Conservation (phyloP, 2,888 invertebrate genomes). For the Apamea sordens region DNA sequence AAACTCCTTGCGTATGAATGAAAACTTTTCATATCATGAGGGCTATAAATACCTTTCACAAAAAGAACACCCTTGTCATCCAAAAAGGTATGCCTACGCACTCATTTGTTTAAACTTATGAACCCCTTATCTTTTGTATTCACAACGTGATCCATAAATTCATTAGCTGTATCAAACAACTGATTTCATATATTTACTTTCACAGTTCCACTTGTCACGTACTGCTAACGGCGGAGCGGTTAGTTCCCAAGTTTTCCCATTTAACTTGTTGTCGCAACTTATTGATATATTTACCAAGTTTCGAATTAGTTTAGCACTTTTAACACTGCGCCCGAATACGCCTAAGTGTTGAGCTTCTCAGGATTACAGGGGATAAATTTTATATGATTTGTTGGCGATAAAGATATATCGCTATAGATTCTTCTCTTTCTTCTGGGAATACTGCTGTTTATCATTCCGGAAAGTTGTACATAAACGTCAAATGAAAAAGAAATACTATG, state of each 20-base stretch:
- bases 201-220: slow-evolving; percentile 70
- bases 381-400: slow-evolving; percentile 41
- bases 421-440: background rate
- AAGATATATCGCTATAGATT: background rate
- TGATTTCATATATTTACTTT: slow-evolving; percentile 67
- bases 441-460: background rate
- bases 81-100: slow-evolving; percentile 32
- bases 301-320: slow-evolving; percentile 74
- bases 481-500: background rate
- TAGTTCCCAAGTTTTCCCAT: slow-evolving; percentile 81
- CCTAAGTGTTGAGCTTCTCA: slow-evolving; percentile 37
- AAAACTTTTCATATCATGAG: background rate
- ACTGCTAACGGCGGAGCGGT: slow-evolving; percentile 65
- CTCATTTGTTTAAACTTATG: slow-evolving; percentile 18
- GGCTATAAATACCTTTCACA: slow-evolving; percentile 12
- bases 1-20: slow-evolving; percentile 31
- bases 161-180: slow-evolving; percentile 57
- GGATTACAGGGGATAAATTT: slow-evolving; percentile 34
- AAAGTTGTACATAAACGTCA: background rate
- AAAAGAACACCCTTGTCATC: slow-evolving; percentile 23
- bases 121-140: slow-evolving; percentile 40
- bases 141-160: slow-evolving; percentile 46
- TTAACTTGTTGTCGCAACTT: slow-evolving; percentile 80
- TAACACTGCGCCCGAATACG: slow-evolving; percentile 49
- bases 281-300: slow-evolving; percentile 81